phyloP scores from a whole-genome alignment of 2,888 invertebrate species.

The Capitulum mitella region DNA sequence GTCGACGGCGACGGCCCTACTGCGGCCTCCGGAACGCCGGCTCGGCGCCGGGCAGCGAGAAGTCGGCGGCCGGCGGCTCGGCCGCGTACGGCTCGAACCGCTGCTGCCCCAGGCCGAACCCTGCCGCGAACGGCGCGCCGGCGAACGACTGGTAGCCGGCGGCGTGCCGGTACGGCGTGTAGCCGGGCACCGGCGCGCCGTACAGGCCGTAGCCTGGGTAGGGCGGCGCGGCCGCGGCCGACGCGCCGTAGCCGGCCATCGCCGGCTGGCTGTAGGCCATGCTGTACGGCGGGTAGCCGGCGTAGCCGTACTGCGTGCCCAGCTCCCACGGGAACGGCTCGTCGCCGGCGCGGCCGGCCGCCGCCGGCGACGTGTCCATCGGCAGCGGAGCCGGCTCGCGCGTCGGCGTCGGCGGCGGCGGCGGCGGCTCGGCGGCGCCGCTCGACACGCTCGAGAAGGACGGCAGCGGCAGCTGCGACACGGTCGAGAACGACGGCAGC shows the following conservation, averaged over 20 bases:
- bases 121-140: background rate
- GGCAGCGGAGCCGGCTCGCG: background rate
- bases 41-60: background rate
- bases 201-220: conserved; percentile 6
- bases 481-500: conserved; percentile 8
- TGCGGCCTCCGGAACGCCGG: background rate
- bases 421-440: background rate
- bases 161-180: background rate
- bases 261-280: conserved; percentile 15
- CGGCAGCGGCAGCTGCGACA: conserved; percentile 22
- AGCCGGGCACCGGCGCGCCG: background rate
- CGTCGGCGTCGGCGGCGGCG: background rate
- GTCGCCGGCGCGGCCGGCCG: background rate
- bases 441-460: background rate
- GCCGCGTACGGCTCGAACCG: conserved; percentile 4
- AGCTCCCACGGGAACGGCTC: conserved; percentile 19
- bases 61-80: background rate
- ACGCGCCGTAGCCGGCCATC: background rate
- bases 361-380: background rate
- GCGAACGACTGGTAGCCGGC: conserved; percentile 4
- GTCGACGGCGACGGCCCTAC: background rate
- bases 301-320: background rate
- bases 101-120: background rate
- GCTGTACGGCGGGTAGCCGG: conserved; percentile 9
- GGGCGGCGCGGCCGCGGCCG: background rate